Evolutionary conservation across 1,140 invertebrate species (phyloP).

Genomic region (Himalopsyche phryganea): DNA sequence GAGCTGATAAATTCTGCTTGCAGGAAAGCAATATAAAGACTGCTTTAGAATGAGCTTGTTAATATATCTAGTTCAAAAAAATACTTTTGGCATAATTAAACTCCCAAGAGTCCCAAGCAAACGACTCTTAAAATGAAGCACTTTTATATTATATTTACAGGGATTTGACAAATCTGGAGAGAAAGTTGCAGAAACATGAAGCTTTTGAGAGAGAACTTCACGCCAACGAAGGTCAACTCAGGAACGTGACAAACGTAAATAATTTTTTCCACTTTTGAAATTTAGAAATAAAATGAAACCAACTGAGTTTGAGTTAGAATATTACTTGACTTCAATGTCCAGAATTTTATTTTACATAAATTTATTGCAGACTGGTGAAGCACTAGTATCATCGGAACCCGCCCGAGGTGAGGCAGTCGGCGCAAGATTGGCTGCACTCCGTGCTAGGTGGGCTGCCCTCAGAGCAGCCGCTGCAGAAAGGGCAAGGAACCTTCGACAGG

Average conservation of each 20-base stretch:
- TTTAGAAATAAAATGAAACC: no score
- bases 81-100: no score
- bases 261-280: conserved; percentile 10
- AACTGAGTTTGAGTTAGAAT: no score
- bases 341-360: no score
- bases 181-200: conserved; percentile 96
- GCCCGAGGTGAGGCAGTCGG: conserved; percentile 39
- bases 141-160: conserved; percentile 41
- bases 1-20: no score
- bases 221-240: conserved; percentile 84
- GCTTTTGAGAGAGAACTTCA: conserved; percentile 93
- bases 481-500: conserved; percentile 52
- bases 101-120: no score
- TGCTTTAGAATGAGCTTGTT: no score
- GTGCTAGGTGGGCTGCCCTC: conserved; percentile 40
- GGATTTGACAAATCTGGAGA: conserved; percentile 85
- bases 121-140: no score
- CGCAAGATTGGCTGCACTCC: conserved; percentile 36
- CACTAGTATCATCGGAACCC: conserved; percentile 45
- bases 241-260: conserved; percentile 74
- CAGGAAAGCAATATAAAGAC: no score
- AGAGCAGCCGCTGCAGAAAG: conserved; percentile 37
- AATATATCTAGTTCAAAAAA: no score
- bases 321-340: no score
- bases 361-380: conserved; percentile 42